phyloP scores from a whole-genome alignment of 2,888 invertebrate species.

The Meteorus colon region DNA sequence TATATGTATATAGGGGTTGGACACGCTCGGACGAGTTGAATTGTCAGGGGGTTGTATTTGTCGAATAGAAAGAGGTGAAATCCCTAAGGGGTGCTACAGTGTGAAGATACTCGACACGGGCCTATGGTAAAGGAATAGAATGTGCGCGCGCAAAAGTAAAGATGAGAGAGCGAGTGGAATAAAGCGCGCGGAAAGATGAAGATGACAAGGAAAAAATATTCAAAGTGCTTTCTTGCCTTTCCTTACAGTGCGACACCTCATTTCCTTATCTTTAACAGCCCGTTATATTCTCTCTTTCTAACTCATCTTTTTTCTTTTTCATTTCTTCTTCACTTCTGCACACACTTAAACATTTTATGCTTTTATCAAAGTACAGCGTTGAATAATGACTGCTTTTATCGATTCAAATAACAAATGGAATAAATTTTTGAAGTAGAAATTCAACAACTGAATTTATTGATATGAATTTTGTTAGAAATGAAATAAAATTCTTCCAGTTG shows the following conservation, averaged over 20 bases:
- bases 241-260: constrained; percentile 69
- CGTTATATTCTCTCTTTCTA: constrained; percentile 60
- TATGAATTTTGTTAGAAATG: too few species aligned
- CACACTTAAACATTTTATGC: constrained; percentile 15
- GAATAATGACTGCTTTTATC: constrained; percentile 26
- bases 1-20: constrained; percentile 37
- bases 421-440: too few species aligned
- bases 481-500: too few species aligned
- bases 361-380: constrained; percentile 28
- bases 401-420: too few species aligned
- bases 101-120: constrained; percentile 44
- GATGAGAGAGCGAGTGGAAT: not conserved
- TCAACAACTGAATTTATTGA: too few species aligned
- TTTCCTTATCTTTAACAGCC: constrained; percentile 74
- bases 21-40: constrained; percentile 49
- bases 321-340: constrained; percentile 40
- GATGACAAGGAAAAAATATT: not conserved
- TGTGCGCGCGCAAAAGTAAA: not conserved
- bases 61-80: constrained; percentile 51
- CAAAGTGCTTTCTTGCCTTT: constrained; percentile 22
- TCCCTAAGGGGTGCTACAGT: constrained; percentile 59
- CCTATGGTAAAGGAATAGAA: not conserved
- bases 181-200: constrained; percentile 9
- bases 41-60: constrained; percentile 43
- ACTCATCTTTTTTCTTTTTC: constrained; percentile 49